These are phyloP conservation scores for Oreochromis spilurus DNA, from an alignment of 2,113 vertebrate species.

Conservation along the genomic window DNA sequence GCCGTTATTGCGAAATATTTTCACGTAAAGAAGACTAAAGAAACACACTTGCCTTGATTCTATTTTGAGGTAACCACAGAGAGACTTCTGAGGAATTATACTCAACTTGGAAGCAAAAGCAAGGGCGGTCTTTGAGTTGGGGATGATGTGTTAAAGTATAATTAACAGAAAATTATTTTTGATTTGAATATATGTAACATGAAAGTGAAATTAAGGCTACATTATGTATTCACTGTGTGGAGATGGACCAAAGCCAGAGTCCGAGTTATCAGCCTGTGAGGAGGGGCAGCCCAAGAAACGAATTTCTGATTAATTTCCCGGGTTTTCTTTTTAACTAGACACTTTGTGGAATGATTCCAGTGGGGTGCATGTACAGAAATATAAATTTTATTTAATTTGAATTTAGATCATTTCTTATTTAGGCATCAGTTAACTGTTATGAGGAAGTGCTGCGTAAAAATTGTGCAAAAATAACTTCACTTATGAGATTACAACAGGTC, in stretches of 20 bases:
- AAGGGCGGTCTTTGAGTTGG: neutral
- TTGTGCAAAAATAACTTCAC: neutral
- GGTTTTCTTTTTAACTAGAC: neutral
- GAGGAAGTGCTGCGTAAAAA: neutral
- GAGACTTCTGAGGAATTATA: neutral
- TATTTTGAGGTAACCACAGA: neutral
- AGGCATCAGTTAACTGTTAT: neutral
- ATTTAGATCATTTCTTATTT: neutral
- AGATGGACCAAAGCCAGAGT: slow-evolving; percentile 7
- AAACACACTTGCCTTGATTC: slow-evolving; percentile 37
- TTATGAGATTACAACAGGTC: neutral
- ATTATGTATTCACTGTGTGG: neutral
- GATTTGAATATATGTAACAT: neutral
- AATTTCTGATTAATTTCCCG: slow-evolving; percentile 13
- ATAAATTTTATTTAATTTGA: neutral
- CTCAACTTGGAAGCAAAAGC: neutral
- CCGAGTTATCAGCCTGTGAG: slow-evolving; percentile 17
- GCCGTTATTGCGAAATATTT: neutral
- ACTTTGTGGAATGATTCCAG: neutral
- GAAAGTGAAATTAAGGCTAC: neutral
- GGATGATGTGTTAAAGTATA: neutral
- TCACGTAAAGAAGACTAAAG: slow-evolving; percentile 1
- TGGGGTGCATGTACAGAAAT: neutral
- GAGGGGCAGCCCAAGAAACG: neutral
- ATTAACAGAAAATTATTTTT: neutral